These are phyloP conservation scores for Ridgeia piscesae DNA, from an alignment of 1,140 invertebrate species.

Conservation along the genomic window DNA sequence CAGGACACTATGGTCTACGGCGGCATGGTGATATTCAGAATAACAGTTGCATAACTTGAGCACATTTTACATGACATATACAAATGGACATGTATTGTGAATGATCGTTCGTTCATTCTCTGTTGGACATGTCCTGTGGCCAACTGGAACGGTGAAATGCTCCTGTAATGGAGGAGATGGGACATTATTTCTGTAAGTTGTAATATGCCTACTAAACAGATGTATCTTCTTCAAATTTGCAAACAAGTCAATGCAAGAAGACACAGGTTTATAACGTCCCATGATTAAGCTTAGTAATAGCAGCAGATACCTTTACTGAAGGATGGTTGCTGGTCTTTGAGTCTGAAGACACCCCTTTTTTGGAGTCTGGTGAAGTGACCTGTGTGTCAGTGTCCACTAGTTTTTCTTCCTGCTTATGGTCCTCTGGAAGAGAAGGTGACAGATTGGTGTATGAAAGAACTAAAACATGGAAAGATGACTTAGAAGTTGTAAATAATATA, in stretches of 20 bases:
- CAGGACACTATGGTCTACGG: too few relatives aligned
- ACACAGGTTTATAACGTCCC: background rate
- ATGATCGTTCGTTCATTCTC: too few relatives aligned
- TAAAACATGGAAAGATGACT: background rate
- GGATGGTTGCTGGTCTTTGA: background rate
- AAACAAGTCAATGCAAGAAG: background rate
- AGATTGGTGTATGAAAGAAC: background rate
- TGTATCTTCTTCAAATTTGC: background rate
- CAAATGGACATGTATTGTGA: too few relatives aligned
- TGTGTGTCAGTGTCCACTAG: background rate
- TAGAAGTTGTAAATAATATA: background rate
- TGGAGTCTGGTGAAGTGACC: background rate
- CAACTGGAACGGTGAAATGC: too few relatives aligned
- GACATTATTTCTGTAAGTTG: too few relatives aligned
- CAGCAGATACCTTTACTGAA: background rate
- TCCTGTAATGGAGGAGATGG: too few relatives aligned
- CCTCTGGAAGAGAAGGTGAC: background rate
- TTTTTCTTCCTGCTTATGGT: background rate
- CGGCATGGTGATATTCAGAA: too few relatives aligned
- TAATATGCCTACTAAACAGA: too few relatives aligned
- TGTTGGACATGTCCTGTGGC: too few relatives aligned
- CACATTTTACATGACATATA: too few relatives aligned
- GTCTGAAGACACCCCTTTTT: background rate
- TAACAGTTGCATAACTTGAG: too few relatives aligned
- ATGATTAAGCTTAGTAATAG: background rate